Percentiles rank a stretch among this genome's conserved stretches.
phyloP scores from a whole-genome alignment of 2,113 vertebrate genomes.

The Chionomys nivalis region DNA sequence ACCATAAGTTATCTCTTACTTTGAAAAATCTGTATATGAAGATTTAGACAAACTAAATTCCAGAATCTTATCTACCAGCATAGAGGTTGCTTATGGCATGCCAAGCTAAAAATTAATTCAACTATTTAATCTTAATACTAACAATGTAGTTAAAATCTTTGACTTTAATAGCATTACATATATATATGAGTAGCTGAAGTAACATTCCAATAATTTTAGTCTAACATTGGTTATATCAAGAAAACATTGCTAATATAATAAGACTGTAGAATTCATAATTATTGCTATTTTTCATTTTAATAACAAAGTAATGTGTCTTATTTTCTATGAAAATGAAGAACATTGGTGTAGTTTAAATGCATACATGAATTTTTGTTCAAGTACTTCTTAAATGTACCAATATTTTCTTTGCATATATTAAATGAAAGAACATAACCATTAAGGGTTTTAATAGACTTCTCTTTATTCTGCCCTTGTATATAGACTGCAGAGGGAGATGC shows the following conservation, averaged over 20 bases:
- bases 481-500: slow-evolving; percentile 13
- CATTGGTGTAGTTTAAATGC: slow-evolving; percentile 78
- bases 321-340: slow-evolving; percentile 84
- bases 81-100: slow-evolving; percentile 77
- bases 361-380: slow-evolving; percentile 77
- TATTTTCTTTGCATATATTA: slow-evolving; percentile 80
- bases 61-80: slow-evolving; percentile 78
- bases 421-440: slow-evolving; percentile 79
- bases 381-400: slow-evolving; percentile 76
- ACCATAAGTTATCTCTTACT: slow-evolving; percentile 64
- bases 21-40: not conserved
- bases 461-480: slow-evolving; percentile 70
- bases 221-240: slow-evolving; percentile 84
- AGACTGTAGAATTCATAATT: slow-evolving; percentile 85
- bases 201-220: slow-evolving; percentile 86
- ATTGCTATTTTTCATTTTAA: slow-evolving; percentile 87
- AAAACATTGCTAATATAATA: slow-evolving; percentile 84
- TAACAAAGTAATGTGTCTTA: slow-evolving; percentile 79
- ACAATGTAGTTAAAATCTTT: slow-evolving; percentile 82
- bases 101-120: slow-evolving; percentile 82
- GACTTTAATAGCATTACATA: slow-evolving; percentile 83
- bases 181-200: slow-evolving; percentile 79
- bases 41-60: slow-evolving; percentile 72
- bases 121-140: slow-evolving; percentile 86
- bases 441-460: slow-evolving; percentile 69